Percentiles rank a stretch among this genome's conserved stretches.
Evolutionary conservation across 2,113 vertebrate species (phyloP).

Genomic region (Lepus timidus): DNA sequence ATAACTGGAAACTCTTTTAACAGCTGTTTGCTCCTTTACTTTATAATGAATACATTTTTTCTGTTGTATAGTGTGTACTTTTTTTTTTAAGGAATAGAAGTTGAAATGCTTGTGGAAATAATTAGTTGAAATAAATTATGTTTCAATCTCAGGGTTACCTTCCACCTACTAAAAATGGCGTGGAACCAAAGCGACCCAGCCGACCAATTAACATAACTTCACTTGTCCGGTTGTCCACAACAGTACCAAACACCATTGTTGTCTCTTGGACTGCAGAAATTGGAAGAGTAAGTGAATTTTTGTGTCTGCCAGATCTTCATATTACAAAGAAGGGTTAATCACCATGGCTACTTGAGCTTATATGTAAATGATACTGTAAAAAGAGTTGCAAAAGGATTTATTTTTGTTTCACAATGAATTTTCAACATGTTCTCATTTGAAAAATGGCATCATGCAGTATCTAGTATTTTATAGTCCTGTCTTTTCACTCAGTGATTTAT

Average conservation of each 20-base stretch:
- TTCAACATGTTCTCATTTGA: conserved; percentile 50
- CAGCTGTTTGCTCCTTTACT: not conserved
- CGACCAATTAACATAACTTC: conserved; percentile 99
- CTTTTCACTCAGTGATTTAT: conserved; percentile 16
- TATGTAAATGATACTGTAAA: conserved; percentile 48
- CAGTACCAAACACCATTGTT: conserved; percentile 98
- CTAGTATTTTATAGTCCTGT: conserved; percentile 14
- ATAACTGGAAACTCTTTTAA: not conserved
- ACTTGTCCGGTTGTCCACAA: conserved; percentile 97
- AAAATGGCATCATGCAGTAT: not conserved
- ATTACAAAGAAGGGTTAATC: conserved; percentile 47
- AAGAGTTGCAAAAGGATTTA: conserved; percentile 48
- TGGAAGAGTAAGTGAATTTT: conserved; percentile 92
- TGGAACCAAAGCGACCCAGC: conserved; percentile 99
- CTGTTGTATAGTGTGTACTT: not conserved
- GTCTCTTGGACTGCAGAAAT: conserved; percentile 99
- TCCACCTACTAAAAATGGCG: conserved; percentile 99
- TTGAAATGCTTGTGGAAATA: conserved; percentile 56
- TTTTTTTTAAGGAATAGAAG: not conserved
- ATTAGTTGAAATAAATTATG: conserved; percentile 53
- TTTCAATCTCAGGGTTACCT: conserved; percentile 94
- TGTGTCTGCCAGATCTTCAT: not conserved
- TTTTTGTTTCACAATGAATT: conserved; percentile 62
- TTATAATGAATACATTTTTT: conserved; percentile 55
- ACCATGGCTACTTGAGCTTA: conserved; percentile 36